Percentiles rank a stretch among this genome's conserved stretches.
Conservation (phyloP, 2,113 vertebrate genomes). For the Tiliqua scincoides region DNA sequence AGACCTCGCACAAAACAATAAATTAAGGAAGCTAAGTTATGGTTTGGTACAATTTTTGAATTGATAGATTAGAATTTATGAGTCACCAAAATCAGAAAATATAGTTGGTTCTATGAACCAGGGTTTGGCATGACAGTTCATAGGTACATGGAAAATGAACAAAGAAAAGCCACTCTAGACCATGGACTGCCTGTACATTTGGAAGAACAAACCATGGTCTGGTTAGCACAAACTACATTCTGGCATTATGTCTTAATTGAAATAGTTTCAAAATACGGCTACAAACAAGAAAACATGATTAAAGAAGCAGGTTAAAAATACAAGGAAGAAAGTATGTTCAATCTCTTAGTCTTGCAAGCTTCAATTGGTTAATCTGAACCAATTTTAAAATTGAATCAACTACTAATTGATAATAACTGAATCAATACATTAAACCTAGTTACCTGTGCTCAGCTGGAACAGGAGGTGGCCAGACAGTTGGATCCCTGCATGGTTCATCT, state of each 20-base stretch:
- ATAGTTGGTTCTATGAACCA: background rate
- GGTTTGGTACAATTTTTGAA: background rate
- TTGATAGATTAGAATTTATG: background rate
- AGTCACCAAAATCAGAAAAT: background rate
- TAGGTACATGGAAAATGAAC: background rate
- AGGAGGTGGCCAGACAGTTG: constrained; percentile 94
- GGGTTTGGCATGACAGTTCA: background rate
- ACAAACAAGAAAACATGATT: background rate
- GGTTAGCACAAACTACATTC: background rate
- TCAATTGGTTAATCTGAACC: background rate
- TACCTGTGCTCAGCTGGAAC: constrained; percentile 95
- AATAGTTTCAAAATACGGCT: too few relatives aligned
- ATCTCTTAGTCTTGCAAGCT: background rate
- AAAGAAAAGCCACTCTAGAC: background rate
- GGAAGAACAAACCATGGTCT: background rate
- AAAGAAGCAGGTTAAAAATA: background rate
- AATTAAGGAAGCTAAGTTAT: background rate
- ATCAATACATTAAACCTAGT: constrained; percentile 20
- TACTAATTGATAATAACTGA: too few relatives aligned
- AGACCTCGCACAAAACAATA: background rate
- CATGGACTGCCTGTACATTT: background rate
- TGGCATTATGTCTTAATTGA: background rate
- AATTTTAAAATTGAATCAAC: too few relatives aligned
- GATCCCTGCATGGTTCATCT: constrained; percentile 86
- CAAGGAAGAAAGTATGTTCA: background rate